Base-by-base conservation (phyloP, 1,140 invertebrate genomes). In the Tenebrio molitor region DNA sequence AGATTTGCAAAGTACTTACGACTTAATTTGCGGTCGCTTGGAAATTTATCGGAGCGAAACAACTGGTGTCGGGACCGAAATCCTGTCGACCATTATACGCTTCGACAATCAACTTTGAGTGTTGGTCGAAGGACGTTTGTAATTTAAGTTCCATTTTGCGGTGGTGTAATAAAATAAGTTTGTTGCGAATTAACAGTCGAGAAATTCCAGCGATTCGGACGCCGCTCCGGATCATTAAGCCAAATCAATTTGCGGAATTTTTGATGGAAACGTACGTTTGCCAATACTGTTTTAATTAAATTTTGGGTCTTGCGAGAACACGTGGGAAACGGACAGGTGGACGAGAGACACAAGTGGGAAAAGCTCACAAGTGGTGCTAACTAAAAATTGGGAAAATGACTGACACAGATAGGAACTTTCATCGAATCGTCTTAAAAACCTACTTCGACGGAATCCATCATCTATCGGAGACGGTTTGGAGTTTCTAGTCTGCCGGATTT, bases 31-130 rank as follows among this genome's bases (percentile, higher is more conserved):
- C 12, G 42, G 42, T 46, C 12, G 12, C n/a, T n/a, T 2, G n/a
- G 12, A 17, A 17, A 46, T 46, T 46, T 15, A 46, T 46, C 15
- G 42, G 42, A 46, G 16, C 42, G 42, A 4, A 46, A 46, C 42
- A 17, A 46, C 14, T 17, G 12, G 2, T 7, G 12, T 39, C 36
- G 36, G n/a, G 36, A 12, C 36, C n/a, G n/a, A 39, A 39, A 39
- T 39, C 36, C 36, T 12, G 5, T 39, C 36, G n/a, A n/a, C 36
- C 36, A n/a, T 39, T 39, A 0, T n/a, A 39, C 36, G 36, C 5
- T 39, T 12, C 7, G n/a, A 39, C 6, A 39, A 29, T 29, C 25
- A 29, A 4, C 8, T 29, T n/a, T n/a, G n/a, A n/a, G n/a, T n/a
- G 29, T 33, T 10, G 29, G 10, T 10, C 29, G 4, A 33, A 33